Percentiles rank a stretch among this genome's conserved stretches.
These are phyloP conservation scores for Electrophaes corylata DNA, from an alignment of 2,888 invertebrate species.

Conservation along the genomic window DNA sequence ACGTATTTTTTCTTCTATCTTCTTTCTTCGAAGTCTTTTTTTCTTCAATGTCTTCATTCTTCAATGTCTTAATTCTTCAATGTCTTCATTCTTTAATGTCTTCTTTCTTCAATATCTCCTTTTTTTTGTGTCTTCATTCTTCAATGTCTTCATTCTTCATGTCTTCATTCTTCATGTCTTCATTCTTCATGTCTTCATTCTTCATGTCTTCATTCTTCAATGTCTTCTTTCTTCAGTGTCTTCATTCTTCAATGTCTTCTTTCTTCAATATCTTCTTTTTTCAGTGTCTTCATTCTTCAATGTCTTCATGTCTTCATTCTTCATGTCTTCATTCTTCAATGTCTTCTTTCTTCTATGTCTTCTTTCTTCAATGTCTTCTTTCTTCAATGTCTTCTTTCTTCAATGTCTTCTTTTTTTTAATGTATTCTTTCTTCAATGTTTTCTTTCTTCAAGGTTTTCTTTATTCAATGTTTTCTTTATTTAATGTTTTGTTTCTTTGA, in stretches of 20 bases:
- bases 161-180: constrained; percentile 27
- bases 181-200: constrained; percentile 21
- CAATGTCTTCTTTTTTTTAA: background rate
- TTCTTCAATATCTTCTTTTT: background rate
- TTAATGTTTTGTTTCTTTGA: constrained; percentile 18
- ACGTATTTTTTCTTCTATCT: constrained; percentile 17
- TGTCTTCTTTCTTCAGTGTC: constrained; percentile 18
- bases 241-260: constrained; percentile 28
- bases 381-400: constrained; percentile 2
- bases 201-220: constrained; percentile 22
- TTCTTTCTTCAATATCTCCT: constrained; percentile 25
- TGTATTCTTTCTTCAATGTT: background rate
- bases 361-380: background rate
- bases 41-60: constrained; percentile 19
- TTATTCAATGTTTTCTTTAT: constrained; percentile 6
- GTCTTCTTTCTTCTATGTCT: constrained; percentile 1
- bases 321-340: background rate
- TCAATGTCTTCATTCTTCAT: constrained; percentile 12
- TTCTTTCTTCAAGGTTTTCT: background rate
- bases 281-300: background rate
- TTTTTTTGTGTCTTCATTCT: constrained; percentile 27
- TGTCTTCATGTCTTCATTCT: too few species aligned
- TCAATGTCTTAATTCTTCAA: constrained; percentile 15
- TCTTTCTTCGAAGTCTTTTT: constrained; percentile 31
- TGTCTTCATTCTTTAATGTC: constrained; percentile 14